Evolutionary conservation across 2,797 vertebrate species (phyloP).

Genomic region (Pogoniulus pusillus): DNA sequence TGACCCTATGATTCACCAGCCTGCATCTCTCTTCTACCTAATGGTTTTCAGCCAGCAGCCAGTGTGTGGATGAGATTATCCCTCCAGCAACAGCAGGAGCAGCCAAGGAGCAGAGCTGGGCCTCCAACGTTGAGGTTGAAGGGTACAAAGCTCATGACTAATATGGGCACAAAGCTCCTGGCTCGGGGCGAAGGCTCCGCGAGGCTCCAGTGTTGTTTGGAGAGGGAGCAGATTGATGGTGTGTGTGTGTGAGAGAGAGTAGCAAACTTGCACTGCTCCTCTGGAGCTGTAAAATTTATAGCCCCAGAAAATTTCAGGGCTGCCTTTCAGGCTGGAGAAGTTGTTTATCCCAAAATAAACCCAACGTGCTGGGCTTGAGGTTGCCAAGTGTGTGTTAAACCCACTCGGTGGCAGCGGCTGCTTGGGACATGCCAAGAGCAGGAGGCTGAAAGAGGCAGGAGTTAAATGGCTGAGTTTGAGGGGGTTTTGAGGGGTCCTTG

Average conservation of each 20-base stretch:
- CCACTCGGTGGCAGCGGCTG: neutral
- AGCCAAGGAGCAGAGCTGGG: no score
- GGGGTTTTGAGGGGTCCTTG: neutral
- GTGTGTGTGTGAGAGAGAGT: neutral
- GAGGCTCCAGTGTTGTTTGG: neutral
- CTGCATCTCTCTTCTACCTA: no score
- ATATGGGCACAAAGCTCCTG: neutral
- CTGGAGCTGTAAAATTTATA: neutral
- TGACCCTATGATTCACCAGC: no score
- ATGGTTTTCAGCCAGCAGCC: no score
- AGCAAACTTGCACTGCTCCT: neutral
- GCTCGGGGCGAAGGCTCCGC: neutral
- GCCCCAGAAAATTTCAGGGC: neutral
- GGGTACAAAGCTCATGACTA: neutral
- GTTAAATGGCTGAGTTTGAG: accelerated
- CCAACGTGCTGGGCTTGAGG: neutral
- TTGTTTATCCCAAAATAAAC: conserved; percentile 6
- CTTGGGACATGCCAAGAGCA: neutral
- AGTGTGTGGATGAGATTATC: no score
- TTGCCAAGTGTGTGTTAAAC: neutral
- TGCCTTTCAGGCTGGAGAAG: neutral
- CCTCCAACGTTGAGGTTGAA: no score
- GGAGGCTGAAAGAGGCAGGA: neutral
- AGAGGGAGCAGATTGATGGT: neutral
- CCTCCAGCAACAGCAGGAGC: no score